These are phyloP conservation scores for Aphodius granarius DNA, from an alignment of 2,888 invertebrate genomes.

Conservation along the genomic window DNA sequence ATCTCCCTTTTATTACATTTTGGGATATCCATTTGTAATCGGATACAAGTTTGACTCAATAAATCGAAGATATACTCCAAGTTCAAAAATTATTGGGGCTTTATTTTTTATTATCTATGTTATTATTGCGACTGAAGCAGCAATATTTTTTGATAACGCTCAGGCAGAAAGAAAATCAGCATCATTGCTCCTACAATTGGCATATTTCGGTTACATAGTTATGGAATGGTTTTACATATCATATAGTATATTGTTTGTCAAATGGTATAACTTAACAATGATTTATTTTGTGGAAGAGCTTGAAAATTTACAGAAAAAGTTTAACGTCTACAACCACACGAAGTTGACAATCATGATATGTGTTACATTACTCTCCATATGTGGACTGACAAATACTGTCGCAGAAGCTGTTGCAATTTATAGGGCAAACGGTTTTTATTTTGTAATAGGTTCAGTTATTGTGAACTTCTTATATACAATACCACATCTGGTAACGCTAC, in stretches of 20 bases:
- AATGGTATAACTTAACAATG: background rate
- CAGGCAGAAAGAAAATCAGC: background rate
- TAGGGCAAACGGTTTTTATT: too few species aligned
- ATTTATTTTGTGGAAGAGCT: background rate
- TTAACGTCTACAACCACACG: too few species aligned
- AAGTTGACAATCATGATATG: too few species aligned
- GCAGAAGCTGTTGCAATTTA: too few species aligned
- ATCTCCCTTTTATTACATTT: background rate
- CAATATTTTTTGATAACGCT: background rate
- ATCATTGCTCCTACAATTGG: background rate
- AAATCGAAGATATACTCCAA: background rate
- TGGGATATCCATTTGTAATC: background rate
- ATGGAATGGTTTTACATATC: background rate
- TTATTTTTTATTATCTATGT: background rate
- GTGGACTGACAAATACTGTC: too few species aligned
- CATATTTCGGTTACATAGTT: background rate
- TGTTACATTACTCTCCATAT: too few species aligned
- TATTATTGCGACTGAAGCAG: background rate
- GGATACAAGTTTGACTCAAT: background rate
- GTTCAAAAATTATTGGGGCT: background rate
- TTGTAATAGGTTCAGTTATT: background rate
- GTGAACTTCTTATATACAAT: background rate
- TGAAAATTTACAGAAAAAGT: background rate
- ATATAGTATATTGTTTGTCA: background rate
- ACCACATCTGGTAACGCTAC: background rate